Percentiles rank a stretch among this genome's conserved stretches.
phyloP scores from a whole-genome alignment of 53 echinoderm and acorn worm species.

The Crossaster papposus region DNA sequence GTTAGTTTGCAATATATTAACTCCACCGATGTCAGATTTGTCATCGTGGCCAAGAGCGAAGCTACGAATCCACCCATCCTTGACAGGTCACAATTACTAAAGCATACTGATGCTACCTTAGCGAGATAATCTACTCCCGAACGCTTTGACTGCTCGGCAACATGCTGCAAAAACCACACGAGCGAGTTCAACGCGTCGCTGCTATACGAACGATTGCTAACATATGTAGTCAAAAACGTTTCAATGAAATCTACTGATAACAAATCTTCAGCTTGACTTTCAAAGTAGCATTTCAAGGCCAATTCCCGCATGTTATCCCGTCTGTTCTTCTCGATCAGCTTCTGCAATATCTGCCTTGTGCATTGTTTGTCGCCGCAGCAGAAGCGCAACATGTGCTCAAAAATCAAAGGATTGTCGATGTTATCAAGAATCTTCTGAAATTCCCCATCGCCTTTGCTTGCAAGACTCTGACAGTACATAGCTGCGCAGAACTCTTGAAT shows the following conservation, averaged over 20 bases:
- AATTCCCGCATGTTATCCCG: neutral
- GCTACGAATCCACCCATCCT: no score
- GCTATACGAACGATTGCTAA: neutral
- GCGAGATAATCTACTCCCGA: no score
- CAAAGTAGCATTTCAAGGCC: conserved; percentile 12
- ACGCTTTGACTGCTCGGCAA: no score
- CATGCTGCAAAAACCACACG: no score
- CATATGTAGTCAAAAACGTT: neutral
- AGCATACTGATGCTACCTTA: no score
- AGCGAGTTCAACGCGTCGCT: no score
- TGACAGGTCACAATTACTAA: no score
- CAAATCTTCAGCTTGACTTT: neutral
- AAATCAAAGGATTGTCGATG: neutral
- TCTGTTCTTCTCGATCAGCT: no score
- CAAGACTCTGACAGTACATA: conserved; percentile 7
- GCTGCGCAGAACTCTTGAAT: conserved; percentile 43
- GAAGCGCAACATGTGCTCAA: conserved; percentile 16
- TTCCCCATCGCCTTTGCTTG: neutral
- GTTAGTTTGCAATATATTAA: no score
- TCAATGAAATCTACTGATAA: neutral
- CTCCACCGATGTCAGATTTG: no score
- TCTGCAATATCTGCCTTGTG: neutral
- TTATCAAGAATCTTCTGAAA: neutral
- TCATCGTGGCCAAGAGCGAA: no score
- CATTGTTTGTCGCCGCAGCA: conserved; percentile 26